These are phyloP conservation scores for Thalassaphorura encarpata DNA, from an alignment of 1,140 invertebrate genomes.

Conservation along the genomic window DNA sequence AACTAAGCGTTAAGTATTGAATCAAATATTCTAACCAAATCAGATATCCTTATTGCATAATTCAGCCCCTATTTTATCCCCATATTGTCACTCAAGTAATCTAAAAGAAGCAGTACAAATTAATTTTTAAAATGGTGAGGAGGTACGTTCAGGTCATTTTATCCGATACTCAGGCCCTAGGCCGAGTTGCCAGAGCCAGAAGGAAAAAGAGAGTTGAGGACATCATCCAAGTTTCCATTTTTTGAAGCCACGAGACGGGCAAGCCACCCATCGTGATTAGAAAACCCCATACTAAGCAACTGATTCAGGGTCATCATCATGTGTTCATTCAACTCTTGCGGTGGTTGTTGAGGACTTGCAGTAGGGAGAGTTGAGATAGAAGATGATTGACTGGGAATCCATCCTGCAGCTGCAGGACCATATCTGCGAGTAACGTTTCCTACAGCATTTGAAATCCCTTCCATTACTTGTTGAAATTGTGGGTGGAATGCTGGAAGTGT, in stretches of 20 bases:
- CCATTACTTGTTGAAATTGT: slow-evolving; percentile 20
- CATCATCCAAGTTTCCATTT: slow-evolving; percentile 28
- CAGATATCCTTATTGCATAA: no score
- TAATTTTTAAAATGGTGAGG: no score
- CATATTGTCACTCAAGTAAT: background rate
- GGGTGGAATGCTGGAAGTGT: no score
- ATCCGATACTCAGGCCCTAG: no score
- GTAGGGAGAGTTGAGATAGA: no score
- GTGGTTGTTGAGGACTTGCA: background rate
- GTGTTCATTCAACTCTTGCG: slow-evolving; percentile 11
- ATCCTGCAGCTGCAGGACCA: no score
- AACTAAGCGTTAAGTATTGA: no score
- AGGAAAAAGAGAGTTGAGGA: slow-evolving; percentile 27
- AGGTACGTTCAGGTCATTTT: no score
- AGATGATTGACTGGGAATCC: no score
- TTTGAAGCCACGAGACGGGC: slow-evolving; percentile 25
- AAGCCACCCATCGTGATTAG: slow-evolving; percentile 28
- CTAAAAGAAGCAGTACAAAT: no score
- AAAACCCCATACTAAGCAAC: slow-evolving; percentile 29
- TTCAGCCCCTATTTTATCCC: no score
- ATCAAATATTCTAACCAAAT: no score
- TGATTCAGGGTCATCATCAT: slow-evolving; percentile 20
- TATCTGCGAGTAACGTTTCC: slow-evolving; percentile 14
- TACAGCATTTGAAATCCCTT: slow-evolving; percentile 18
- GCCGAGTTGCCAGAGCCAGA: background rate